These are phyloP conservation scores for Actenoides hombroni DNA, from an alignment of 2,113 vertebrate species.

Conservation along the genomic window DNA sequence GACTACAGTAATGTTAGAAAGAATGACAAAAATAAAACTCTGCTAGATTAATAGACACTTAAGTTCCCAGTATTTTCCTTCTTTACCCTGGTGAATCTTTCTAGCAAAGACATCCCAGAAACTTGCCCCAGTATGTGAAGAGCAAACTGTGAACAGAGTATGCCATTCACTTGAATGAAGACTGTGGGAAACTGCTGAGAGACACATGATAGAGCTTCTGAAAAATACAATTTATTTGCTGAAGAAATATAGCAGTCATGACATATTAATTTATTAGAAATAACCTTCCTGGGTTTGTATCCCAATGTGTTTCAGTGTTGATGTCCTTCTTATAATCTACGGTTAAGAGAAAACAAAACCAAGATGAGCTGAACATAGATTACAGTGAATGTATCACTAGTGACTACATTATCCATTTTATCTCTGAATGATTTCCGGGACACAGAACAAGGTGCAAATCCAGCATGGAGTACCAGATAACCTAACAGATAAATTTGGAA, in stretches of 20 bases:
- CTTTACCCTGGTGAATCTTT: background rate
- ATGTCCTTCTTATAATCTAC: background rate
- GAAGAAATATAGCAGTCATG: background rate
- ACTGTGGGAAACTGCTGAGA: background rate
- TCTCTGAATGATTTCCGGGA: background rate
- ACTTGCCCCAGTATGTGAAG: background rate
- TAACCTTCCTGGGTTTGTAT: background rate
- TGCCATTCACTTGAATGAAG: background rate
- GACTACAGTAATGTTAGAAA: background rate
- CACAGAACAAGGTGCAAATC: background rate
- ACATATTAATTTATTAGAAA: background rate
- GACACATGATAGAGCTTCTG: background rate
- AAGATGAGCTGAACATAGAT: background rate
- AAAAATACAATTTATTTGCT: background rate
- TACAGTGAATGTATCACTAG: background rate
- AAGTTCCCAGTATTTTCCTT: background rate
- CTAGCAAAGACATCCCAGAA: background rate
- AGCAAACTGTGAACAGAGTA: background rate
- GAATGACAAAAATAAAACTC: background rate
- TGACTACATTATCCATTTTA: background rate
- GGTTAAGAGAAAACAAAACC: background rate
- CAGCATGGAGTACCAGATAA: background rate
- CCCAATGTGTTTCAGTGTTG: background rate
- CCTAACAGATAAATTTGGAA: background rate
- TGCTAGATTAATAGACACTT: accelerated